These are phyloP conservation scores for Etheostoma perlongum DNA, from an alignment of 2,797 vertebrate species.

Conservation along the genomic window DNA sequence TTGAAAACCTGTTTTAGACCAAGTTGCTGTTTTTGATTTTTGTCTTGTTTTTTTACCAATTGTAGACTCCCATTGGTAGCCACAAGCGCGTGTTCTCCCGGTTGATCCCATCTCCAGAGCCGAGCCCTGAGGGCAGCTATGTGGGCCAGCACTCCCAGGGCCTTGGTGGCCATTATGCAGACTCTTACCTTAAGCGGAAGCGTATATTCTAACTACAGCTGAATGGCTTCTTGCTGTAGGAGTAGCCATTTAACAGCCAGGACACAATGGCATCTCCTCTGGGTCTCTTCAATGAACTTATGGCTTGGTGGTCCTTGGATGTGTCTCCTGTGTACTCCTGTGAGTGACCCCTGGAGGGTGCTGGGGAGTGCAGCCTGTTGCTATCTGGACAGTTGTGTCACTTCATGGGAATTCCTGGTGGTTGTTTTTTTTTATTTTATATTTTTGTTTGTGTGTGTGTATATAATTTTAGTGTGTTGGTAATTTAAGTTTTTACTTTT, in stretches of 20 bases:
- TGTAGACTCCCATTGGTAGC: conserved; percentile 90
- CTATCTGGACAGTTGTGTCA: conserved; percentile 57
- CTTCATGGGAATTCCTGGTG: conserved; percentile 67
- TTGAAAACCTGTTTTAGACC: not conserved
- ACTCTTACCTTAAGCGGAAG: conserved; percentile 95
- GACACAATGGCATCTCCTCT: conserved; percentile 37
- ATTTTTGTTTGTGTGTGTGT: conserved; percentile 9
- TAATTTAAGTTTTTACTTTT: conserved; percentile 77
- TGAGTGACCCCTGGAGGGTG: conserved; percentile 70
- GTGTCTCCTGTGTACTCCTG: conserved; percentile 57
- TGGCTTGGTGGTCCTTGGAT: conserved; percentile 39
- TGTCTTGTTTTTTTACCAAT: not conserved
- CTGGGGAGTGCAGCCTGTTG: conserved; percentile 55
- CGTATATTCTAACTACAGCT: conserved; percentile 88
- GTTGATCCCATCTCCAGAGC: conserved; percentile 93
- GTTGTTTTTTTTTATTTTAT: conserved; percentile 32
- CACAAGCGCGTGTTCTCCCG: conserved; percentile 92
- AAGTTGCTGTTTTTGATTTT: not conserved
- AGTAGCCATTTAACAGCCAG: conserved; percentile 50
- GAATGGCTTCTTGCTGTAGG: conserved; percentile 26
- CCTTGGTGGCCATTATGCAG: conserved; percentile 93
- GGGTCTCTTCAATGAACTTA: conserved; percentile 33
- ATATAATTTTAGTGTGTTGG: conserved; percentile 80
- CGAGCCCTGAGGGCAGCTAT: conserved; percentile 93
- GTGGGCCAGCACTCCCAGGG: conserved; percentile 96